phyloP scores from a whole-genome alignment of 2,888 invertebrate species.

The Drosophila acutilabella region DNA sequence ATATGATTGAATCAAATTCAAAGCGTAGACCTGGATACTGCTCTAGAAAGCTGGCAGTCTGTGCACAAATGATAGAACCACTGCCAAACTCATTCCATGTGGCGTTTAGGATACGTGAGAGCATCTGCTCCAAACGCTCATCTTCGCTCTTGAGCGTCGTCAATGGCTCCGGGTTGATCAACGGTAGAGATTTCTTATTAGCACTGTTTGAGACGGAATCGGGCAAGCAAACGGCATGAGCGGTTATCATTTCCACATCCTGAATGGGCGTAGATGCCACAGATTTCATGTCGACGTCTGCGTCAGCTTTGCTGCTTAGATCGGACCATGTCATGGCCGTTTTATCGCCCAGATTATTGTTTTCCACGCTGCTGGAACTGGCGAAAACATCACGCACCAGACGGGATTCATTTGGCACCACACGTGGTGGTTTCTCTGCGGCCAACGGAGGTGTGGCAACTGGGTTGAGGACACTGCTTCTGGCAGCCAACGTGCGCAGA shows the following conservation, averaged over 20 bases:
- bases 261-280: constrained; percentile 69
- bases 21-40: constrained; percentile 85
- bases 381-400: constrained; percentile 71
- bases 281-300: constrained; percentile 82
- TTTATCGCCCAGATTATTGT: constrained; percentile 30
- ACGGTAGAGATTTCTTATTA: neutral
- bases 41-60: constrained; percentile 87
- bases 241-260: constrained; percentile 86
- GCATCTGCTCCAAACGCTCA: constrained; percentile 86
- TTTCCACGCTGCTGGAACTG: constrained; percentile 37
- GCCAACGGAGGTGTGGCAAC: constrained; percentile 19
- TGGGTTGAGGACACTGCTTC: constrained; percentile 42
- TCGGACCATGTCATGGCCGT: constrained; percentile 43
- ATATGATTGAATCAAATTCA: constrained; percentile 86
- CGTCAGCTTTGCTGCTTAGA: constrained; percentile 58
- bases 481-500: constrained; percentile 81
- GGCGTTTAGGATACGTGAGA: constrained; percentile 90
- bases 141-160: constrained; percentile 76
- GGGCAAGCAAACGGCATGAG: constrained; percentile 62
- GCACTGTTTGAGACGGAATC: neutral
- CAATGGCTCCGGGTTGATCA: neutral
- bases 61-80: constrained; percentile 87
- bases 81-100: constrained; percentile 89
- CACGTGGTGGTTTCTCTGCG: constrained; percentile 49
- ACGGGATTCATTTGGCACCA: constrained; percentile 80